phyloP scores from a whole-genome alignment of 1,140 invertebrate species.

The Drosophila malerkotliana region DNA sequence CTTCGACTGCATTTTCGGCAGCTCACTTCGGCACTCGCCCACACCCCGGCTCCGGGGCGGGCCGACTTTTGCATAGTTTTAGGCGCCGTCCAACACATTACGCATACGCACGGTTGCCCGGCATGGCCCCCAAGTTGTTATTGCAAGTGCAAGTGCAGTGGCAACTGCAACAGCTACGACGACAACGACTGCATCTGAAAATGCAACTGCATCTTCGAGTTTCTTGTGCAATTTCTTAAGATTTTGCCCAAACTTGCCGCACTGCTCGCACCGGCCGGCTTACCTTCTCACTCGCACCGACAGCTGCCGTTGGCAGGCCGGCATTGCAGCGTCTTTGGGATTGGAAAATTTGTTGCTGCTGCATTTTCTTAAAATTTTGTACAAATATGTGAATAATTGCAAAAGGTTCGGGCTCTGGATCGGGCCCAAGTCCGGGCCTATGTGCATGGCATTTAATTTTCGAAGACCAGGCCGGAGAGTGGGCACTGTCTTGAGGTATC shows the following conservation, averaged over 20 bases:
- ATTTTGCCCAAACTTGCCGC: conserved; percentile 48
- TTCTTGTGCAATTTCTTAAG: conserved; percentile 79
- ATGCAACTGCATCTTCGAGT: conserved; percentile 59
- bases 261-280: conserved; percentile 34
- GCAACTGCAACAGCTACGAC: conserved; percentile 18
- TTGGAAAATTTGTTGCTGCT: conserved; percentile 72
- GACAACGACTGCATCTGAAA: conserved; percentile 28
- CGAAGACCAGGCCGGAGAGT: neutral
- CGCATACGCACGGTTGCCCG: conserved; percentile 63
- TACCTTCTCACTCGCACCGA: conserved; percentile 56
- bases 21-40: conserved; percentile 36
- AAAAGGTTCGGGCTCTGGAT: conserved; percentile 37
- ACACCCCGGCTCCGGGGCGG: conserved; percentile 8
- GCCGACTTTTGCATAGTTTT: conserved; percentile 73
- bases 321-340: conserved; percentile 59
- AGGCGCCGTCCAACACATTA: conserved; percentile 52
- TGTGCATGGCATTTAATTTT: conserved; percentile 60
- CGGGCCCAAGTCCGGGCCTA: conserved; percentile 19
- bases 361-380: conserved; percentile 82
- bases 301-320: conserved; percentile 1
- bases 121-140: conserved; percentile 24
- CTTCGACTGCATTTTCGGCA: conserved; percentile 55
- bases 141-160: conserved; percentile 37
- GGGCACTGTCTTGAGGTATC: conserved; percentile 24
- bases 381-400: conserved; percentile 78